Percentiles rank a stretch among this genome's conserved stretches.
Evolutionary conservation across 1,140 invertebrate genomes (phyloP).

Genomic region (Bombus breviceps): DNA sequence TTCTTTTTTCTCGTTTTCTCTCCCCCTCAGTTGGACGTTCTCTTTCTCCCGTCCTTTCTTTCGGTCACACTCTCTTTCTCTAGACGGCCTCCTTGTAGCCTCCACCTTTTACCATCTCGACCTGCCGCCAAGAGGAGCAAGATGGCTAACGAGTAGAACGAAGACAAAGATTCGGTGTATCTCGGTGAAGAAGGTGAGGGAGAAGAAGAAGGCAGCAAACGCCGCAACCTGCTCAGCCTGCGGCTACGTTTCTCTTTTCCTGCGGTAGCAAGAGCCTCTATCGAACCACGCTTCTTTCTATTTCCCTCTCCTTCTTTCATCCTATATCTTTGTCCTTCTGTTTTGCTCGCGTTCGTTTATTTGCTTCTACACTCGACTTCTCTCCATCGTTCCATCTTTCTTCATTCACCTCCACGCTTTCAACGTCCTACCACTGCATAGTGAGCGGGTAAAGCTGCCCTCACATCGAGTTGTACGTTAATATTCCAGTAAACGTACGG

Average conservation of each 20-base stretch:
- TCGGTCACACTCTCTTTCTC: background rate
- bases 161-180: conserved; percentile 32
- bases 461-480: conserved; percentile 68
- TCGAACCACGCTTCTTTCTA: conserved; percentile 60
- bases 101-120: conserved; percentile 54
- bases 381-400: background rate
- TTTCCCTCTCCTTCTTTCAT: conserved; percentile 15
- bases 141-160: conserved; percentile 42
- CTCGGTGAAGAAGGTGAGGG: conserved; percentile 1
- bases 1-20: conserved; percentile 52
- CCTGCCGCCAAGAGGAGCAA: conserved; percentile 56
- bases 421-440: background rate
- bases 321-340: conserved; percentile 8
- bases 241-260: conserved; percentile 77
- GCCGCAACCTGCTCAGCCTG: conserved; percentile 76
- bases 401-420: background rate
- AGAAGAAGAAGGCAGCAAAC: conserved; percentile 55
- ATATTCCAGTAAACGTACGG: conserved; percentile 71
- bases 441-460: conserved; percentile 36
- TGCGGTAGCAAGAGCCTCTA: conserved; percentile 75
- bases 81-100: conserved; percentile 19
- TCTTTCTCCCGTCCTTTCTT: background rate
- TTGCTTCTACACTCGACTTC: background rate
- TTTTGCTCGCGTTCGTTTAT: background rate
- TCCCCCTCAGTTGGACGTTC: conserved; percentile 30